Percentiles rank a stretch among this genome's conserved stretches.
phyloP scores from a whole-genome alignment of 2,797 vertebrate species.

The Anableps anableps region DNA sequence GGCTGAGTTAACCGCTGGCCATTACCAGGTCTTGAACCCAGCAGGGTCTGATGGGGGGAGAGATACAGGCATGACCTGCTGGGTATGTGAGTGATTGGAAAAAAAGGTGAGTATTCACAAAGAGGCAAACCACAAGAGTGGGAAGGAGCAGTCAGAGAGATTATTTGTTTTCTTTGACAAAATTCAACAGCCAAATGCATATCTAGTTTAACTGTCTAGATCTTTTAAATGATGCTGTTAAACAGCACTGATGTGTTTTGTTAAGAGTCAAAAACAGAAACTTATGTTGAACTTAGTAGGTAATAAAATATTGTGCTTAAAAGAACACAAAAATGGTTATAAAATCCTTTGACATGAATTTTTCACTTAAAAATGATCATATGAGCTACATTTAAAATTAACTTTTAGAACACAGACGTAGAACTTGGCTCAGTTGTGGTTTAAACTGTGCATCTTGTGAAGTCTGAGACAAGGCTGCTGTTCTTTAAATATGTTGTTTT shows the following conservation, averaged over 20 bases:
- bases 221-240: not conserved
- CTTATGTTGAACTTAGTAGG: conserved; percentile 23
- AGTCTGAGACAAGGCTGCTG: conserved; percentile 40
- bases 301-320: conserved; percentile 19
- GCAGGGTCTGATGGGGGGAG: conserved; percentile 37
- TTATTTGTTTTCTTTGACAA: not conserved
- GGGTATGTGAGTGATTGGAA: conserved; percentile 11
- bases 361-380: conserved; percentile 10
- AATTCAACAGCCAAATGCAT: not conserved
- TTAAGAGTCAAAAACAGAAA: conserved; percentile 35
- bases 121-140: conserved; percentile 29
- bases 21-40: conserved; percentile 61
- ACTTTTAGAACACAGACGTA: conserved; percentile 42
- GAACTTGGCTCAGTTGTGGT: conserved; percentile 34
- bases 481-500: conserved; percentile 63
- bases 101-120: conserved; percentile 17
- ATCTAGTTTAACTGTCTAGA: not conserved
- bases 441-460: conserved; percentile 37
- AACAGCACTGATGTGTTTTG: not conserved
- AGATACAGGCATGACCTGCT: conserved; percentile 22
- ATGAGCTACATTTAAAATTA: conserved; percentile 22
- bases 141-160: not conserved
- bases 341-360: conserved; percentile 22
- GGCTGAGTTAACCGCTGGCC: conserved; percentile 60
- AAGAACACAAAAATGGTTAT: not conserved